Evolutionary conservation across 2,113 vertebrate genomes (phyloP).

Genomic region (Notiomystis cincta): DNA sequence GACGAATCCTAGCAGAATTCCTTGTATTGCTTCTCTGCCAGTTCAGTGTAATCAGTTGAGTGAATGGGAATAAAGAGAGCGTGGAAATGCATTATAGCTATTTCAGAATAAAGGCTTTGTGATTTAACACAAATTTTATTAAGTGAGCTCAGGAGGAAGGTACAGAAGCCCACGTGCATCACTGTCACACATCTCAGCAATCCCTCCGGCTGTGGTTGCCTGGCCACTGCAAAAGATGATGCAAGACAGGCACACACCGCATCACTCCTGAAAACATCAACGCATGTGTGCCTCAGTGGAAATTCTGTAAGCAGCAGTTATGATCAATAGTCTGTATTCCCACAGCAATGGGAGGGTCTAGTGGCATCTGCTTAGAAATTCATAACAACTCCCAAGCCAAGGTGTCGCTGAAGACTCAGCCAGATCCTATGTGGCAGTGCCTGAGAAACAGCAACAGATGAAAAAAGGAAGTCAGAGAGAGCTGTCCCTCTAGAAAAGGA

Average conservation of each 20-base stretch:
- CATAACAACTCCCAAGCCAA: background rate
- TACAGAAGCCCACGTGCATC: background rate
- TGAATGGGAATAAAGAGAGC: background rate
- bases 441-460: background rate
- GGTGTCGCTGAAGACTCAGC: background rate
- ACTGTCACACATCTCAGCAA: background rate
- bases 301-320: background rate
- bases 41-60: background rate
- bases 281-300: background rate
- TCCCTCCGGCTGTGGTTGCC: background rate
- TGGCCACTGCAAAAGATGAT: background rate
- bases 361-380: background rate
- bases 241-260: background rate
- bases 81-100: background rate
- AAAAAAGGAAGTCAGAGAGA: background rate
- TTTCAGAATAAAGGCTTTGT: background rate
- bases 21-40: background rate
- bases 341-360: background rate
- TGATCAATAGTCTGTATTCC: background rate
- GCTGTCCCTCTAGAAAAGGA: background rate
- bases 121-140: background rate
- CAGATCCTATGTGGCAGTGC: rapidly evolving
- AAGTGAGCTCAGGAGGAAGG: background rate
- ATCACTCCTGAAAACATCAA: background rate
- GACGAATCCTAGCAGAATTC: background rate